Evolutionary conservation across 2,797 vertebrate genomes (phyloP).

Genomic region (Chanos chanos): DNA sequence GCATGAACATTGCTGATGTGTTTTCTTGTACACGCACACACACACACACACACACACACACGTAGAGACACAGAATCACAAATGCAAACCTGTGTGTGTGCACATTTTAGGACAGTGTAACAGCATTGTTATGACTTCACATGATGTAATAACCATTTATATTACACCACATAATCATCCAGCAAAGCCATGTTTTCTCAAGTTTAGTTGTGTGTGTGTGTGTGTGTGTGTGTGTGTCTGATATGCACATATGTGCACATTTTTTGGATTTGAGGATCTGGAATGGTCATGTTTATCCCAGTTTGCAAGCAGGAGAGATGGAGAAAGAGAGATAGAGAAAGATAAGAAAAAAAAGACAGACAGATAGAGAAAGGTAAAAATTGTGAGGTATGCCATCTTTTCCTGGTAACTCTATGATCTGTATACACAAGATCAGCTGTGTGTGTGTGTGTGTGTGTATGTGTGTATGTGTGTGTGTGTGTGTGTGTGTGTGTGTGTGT

Average conservation of each 20-base stretch:
- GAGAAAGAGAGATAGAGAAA: no score
- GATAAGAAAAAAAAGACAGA: background rate
- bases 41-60: background rate
- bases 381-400: background rate
- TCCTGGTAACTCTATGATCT: background rate
- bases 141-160: no score
- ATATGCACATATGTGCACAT: no score
- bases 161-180: no score
- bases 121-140: no score
- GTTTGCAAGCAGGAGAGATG: no score
- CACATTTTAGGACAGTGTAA: no score
- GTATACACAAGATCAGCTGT: background rate
- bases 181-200: no score
- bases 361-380: background rate
- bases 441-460: background rate
- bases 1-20: background rate
- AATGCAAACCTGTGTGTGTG: background rate
- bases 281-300: no score
- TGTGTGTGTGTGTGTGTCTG: background rate
- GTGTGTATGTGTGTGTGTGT: background rate
- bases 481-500: background rate
- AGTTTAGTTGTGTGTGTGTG: background rate
- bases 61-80: no score
- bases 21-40: background rate
- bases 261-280: no score